Base-by-base conservation (phyloP, 1,140 invertebrate genomes). In the Danaus melanippus region DNA sequence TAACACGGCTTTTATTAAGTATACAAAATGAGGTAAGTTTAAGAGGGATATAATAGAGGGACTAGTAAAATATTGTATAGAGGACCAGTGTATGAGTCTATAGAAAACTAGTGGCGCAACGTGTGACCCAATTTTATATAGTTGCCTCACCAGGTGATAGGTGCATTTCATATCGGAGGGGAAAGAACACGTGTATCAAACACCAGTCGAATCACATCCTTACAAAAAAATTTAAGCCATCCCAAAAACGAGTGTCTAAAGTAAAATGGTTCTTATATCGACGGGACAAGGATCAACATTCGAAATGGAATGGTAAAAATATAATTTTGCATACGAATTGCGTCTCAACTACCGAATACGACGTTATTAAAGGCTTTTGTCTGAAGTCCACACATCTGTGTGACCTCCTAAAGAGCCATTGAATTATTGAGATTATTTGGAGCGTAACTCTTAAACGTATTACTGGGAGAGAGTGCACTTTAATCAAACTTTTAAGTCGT, bases 71-170 rank as follows among this genome's bases (percentile, higher is more conserved):
- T 32, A 32, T 32, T 32, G 21, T 32, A 32, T 32, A 8, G 21
- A 32, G 21, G 21, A 32, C 21, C 6, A 32, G 21, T 55, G 53
- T 48, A 51, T 55, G 51, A 50, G 32, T 15, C 51, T 42, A 60
- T 56, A 62, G 64, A 77, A 72, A 74, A 71, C 63, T 67, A 68
- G 61, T 74, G 64, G 65, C 68, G 65, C 70, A 77, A 84, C 66
- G 79, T 80, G 77, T 82, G 79, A 84, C 80, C 80, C 80, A 84
- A 80, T 82, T 84, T 71, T 71, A 72, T 67, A 71, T 59, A 59
- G 53, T 64, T 65, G 56, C 61, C 60, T 58, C 46, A 62, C 78
- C 77, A 80, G 80, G 76, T 82, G 78, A 78, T 79, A 77, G 70
- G 66, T 82, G 77, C 80, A 84, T 81, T 82, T 74, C 56, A 62